Evolutionary conservation across 2,113 vertebrate species (phyloP).

Genomic region (Dromiciops gliroides): DNA sequence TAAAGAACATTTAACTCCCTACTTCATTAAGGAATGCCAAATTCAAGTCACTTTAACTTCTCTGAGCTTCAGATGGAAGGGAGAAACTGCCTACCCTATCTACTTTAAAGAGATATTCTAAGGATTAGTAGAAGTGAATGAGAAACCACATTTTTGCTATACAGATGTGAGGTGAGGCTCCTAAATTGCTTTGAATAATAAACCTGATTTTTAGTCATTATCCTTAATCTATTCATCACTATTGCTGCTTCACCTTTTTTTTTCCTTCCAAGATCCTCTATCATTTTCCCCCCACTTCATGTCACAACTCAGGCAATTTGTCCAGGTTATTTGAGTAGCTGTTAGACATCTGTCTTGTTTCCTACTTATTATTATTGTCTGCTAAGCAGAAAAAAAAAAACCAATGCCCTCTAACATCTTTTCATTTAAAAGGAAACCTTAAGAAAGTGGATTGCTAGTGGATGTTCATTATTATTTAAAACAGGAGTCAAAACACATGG

Average conservation of each 20-base stretch:
- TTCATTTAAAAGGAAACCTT: conserved; percentile 35
- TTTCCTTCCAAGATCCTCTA: neutral
- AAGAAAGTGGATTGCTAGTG: neutral
- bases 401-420: conserved; percentile 16
- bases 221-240: neutral
- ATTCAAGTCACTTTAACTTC: conserved; percentile 34
- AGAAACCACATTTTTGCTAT: neutral
- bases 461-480: conserved; percentile 30
- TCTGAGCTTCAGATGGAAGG: neutral
- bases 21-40: neutral
- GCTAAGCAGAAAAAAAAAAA: neutral
- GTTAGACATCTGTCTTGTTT: neutral
- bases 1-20: neutral
- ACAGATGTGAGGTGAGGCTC: conserved; percentile 38
- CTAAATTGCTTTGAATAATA: conserved; percentile 28
- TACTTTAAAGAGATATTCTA: neutral
- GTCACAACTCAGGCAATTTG: neutral
- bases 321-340: neutral
- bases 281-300: neutral
- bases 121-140: neutral
- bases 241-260: conserved; percentile 13
- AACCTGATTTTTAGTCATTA: conserved; percentile 33
- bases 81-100: neutral
- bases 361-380: neutral
- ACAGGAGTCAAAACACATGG: neutral